These are phyloP conservation scores for Mythimna lalbum DNA, from an alignment of 2,888 invertebrate species.

Conservation along the genomic window DNA sequence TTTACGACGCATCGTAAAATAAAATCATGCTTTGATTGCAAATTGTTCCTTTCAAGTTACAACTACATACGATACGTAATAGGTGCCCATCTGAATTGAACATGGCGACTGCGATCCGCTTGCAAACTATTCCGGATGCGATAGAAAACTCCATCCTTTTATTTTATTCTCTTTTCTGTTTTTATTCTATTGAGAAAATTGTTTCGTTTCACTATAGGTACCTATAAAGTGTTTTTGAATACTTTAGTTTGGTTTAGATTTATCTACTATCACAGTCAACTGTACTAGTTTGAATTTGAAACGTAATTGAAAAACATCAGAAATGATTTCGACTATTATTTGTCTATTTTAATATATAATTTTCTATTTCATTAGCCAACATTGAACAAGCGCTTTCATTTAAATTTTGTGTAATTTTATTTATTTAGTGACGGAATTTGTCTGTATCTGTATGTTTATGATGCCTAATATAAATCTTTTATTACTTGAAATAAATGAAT, in stretches of 20 bases:
- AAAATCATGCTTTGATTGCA: constrained; percentile 38
- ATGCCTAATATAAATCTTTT: too few relatives aligned
- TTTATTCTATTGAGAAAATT: constrained; percentile 83
- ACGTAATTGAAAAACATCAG: neutral
- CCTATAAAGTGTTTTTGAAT: constrained; percentile 34
- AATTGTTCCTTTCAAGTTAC: constrained; percentile 24
- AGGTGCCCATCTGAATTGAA: constrained; percentile 75
- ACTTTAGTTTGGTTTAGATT: constrained; percentile 16
- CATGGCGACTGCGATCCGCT: constrained; percentile 87
- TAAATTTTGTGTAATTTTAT: neutral
- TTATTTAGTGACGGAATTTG: too few relatives aligned
- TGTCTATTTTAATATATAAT: neutral
- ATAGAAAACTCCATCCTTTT: constrained; percentile 87
- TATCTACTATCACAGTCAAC: neutral
- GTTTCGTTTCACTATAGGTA: constrained; percentile 74
- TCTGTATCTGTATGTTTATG: too few relatives aligned
- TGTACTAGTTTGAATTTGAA: neutral
- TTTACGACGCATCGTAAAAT: constrained; percentile 51
- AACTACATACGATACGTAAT: constrained; percentile 73
- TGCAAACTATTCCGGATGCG: constrained; percentile 86
- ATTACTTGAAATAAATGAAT: too few relatives aligned
- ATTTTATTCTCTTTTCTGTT: constrained; percentile 86
- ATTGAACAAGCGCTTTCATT: neutral
- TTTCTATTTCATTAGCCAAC: neutral
- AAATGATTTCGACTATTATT: too few relatives aligned